Evolutionary conservation across 2,797 vertebrate species (phyloP).

Genomic region (Morus bassanus): DNA sequence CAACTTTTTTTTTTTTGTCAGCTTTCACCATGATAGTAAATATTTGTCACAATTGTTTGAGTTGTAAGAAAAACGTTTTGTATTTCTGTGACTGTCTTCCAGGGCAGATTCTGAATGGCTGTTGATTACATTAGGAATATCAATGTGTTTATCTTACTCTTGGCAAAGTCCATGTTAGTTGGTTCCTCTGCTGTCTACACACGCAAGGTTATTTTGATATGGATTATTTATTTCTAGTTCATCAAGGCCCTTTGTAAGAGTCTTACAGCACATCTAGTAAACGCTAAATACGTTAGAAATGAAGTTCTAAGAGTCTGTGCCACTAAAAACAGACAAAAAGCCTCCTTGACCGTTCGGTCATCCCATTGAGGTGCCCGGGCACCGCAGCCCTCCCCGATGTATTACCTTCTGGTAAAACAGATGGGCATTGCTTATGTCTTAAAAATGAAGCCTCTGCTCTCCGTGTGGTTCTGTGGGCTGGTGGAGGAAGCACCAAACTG

Average conservation of each 20-base stretch:
- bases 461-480: not conserved
- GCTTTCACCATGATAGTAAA: conserved; percentile 14
- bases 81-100: conserved; percentile 15
- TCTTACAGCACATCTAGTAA: not conserved
- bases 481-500: not conserved
- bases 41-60: conserved; percentile 11
- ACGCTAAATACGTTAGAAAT: not conserved
- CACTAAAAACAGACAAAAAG: not conserved
- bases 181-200: not conserved
- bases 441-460: not conserved
- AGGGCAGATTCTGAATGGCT: not conserved
- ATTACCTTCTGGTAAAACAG: not conserved
- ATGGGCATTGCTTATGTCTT: not conserved
- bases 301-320: not conserved
- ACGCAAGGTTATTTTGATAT: not conserved
- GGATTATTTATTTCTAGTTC: not conserved
- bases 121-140: conserved; percentile 6
- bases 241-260: not conserved
- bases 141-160: not conserved
- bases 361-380: not conserved
- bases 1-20: not conserved
- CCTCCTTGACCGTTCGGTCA: fast-evolving
- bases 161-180: not conserved
- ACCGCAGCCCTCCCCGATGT: not conserved
- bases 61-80: conserved; percentile 13